These are phyloP conservation scores for Corydoras maculifer DNA, from an alignment of 2,113 vertebrate genomes.

Conservation along the genomic window DNA sequence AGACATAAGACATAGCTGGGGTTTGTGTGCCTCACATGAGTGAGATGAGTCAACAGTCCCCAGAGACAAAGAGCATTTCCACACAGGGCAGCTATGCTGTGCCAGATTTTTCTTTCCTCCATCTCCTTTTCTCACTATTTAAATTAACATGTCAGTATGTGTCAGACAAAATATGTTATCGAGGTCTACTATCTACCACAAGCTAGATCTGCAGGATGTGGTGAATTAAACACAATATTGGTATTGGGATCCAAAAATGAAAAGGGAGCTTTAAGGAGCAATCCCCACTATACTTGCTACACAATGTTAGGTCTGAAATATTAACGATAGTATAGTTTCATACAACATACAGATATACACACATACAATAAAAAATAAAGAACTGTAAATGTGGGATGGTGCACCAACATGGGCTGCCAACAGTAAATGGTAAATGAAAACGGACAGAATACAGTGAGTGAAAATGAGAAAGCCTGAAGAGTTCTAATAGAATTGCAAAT, in stretches of 20 bases:
- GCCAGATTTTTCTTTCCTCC: not conserved
- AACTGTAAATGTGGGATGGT: no score
- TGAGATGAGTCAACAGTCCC: constrained; percentile 29
- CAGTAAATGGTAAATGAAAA: no score
- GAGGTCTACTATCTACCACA: not conserved
- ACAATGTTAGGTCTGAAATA: no score
- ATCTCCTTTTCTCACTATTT: not conserved
- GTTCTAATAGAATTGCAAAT: no score
- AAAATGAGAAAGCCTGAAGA: no score
- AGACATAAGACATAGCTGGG: constrained; percentile 7
- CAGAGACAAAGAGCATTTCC: not conserved
- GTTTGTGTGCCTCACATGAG: constrained; percentile 18
- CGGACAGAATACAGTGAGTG: no score
- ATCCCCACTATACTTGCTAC: not conserved
- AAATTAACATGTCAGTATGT: not conserved
- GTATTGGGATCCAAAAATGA: constrained; percentile 6
- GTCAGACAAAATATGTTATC: not conserved
- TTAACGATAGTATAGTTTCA: no score
- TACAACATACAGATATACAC: not conserved
- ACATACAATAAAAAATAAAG: not conserved
- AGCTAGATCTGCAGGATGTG: not conserved
- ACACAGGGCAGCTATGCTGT: constrained; percentile 9
- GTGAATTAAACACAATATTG: constrained; percentile 16
- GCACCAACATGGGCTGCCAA: no score
- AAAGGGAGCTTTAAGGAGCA: not conserved